phyloP scores from a whole-genome alignment of 2,113 vertebrate genomes.

The Podocnemis expansa region DNA sequence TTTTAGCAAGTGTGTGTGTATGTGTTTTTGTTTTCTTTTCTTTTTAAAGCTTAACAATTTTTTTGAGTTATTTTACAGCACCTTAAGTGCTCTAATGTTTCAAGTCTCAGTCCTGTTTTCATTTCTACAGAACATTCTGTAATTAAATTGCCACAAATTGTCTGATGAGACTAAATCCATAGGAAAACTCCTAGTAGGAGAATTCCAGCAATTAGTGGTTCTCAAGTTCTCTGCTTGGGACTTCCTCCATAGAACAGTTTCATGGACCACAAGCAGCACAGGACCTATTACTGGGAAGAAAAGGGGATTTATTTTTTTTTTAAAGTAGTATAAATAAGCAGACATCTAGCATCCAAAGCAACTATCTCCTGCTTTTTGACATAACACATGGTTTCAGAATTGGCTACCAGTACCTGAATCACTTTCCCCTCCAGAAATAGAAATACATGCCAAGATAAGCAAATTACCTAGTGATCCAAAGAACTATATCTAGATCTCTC shows the following conservation, averaged over 20 bases:
- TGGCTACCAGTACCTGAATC: background rate
- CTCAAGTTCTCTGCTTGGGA: background rate
- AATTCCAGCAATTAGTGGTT: conserved; percentile 41
- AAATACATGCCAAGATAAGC: background rate
- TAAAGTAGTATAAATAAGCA: background rate
- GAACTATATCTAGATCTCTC: background rate
- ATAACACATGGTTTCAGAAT: background rate
- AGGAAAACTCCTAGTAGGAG: background rate
- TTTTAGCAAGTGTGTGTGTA: background rate
- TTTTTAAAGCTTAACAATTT: too few relatives aligned
- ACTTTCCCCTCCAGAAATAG: background rate
- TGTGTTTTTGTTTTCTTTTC: too few relatives aligned
- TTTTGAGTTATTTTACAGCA: background rate
- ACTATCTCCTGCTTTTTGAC: background rate
- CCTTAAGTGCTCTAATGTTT: background rate
- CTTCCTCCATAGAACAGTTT: conserved; percentile 25
- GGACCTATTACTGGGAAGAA: background rate
- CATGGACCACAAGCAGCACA: conserved; percentile 36
- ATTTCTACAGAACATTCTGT: background rate
- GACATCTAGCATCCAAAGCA: background rate
- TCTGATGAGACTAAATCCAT: background rate
- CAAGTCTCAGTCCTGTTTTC: background rate
- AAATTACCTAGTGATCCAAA: background rate
- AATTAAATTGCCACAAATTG: conserved; percentile 10
- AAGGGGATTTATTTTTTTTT: background rate